A percentile compares a stretch with the other conserved stretches of the same genome.
phyloP scores from a whole-genome alignment of 2,888 invertebrate genomes.

The Ischnura elegans region DNA sequence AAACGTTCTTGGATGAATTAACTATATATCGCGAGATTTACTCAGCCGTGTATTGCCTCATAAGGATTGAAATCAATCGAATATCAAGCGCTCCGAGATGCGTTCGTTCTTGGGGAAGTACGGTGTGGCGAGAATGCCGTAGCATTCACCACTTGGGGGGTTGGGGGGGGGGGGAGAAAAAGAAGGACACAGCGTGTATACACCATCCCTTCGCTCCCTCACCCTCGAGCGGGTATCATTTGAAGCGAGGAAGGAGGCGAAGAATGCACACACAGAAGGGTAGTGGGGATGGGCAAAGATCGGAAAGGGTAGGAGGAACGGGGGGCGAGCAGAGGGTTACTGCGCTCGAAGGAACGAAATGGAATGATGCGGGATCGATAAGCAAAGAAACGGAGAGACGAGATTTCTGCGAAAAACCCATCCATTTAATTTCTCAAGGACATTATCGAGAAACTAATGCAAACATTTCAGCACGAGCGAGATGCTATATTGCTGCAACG shows the following conservation, averaged over 20 bases:
- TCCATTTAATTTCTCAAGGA: conserved; percentile 55
- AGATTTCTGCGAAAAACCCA: conserved; percentile 37
- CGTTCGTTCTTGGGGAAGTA: too few species aligned
- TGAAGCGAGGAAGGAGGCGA: not conserved
- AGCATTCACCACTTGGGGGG: too few species aligned
- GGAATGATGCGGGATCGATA: conserved; percentile 46
- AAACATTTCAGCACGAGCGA: conserved; percentile 30
- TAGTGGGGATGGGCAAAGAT: not conserved
- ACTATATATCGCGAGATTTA: too few species aligned
- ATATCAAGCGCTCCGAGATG: too few species aligned
- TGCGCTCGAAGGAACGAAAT: not conserved
- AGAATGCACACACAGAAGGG: not conserved
- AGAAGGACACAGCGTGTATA: too few species aligned
- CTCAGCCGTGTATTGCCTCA: too few species aligned
- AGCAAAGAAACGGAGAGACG: not conserved
- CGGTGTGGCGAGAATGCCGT: too few species aligned
- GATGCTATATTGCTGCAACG: not conserved
- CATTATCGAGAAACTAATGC: conserved; percentile 58
- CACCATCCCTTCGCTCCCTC: too few species aligned
- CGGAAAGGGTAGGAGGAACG: not conserved
- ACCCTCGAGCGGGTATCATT: not conserved
- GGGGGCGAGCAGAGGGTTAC: not conserved
- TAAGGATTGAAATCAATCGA: too few species aligned
- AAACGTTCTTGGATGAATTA: too few species aligned
- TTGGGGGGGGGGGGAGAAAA: too few species aligned